Percentiles rank a stretch among this genome's conserved stretches.
phyloP scores from a whole-genome alignment of 2,888 invertebrate genomes.

The Polietes domitor region DNA sequence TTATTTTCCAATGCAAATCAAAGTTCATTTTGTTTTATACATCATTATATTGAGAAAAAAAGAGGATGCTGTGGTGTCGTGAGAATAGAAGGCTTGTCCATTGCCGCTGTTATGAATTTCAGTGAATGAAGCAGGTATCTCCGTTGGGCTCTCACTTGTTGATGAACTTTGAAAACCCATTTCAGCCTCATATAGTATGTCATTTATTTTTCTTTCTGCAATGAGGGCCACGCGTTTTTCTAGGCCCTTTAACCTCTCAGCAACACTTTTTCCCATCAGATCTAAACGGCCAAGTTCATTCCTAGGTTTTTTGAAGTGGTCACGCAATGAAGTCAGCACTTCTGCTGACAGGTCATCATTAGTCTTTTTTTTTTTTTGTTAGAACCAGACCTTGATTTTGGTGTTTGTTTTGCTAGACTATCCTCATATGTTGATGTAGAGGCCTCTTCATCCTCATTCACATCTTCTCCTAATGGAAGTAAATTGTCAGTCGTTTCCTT shows the following conservation, averaged over 20 bases:
- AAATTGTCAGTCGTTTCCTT: conserved; percentile 29
- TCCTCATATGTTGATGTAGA: conserved; percentile 38
- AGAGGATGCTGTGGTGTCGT: conserved; percentile 34
- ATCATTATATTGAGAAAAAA: conserved; percentile 28
- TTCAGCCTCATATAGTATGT: conserved; percentile 42
- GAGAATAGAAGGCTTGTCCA: conserved; percentile 34
- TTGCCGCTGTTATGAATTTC: conserved; percentile 15
- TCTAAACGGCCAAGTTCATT: conserved; percentile 10
- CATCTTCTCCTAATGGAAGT: conserved; percentile 20
- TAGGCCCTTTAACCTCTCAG: conserved; percentile 32
- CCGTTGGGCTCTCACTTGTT: conserved; percentile 26
- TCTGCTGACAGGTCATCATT: conserved; percentile 35
- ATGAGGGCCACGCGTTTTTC: conserved; percentile 43
- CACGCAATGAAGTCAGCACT: conserved; percentile 23
- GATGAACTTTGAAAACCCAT: conserved; percentile 39
- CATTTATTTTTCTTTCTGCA: conserved; percentile 42
- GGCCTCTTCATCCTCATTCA: conserved; percentile 32
- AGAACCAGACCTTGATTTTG: conserved; percentile 28
- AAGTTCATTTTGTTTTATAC: conserved; percentile 23
- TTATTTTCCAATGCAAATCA: conserved; percentile 23
- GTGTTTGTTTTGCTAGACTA: conserved; percentile 19
- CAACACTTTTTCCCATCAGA: conserved; percentile 36
- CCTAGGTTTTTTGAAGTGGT: conserved; percentile 31
- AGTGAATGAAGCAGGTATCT: conserved; percentile 22
- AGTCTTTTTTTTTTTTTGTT: conserved; percentile 27